A percentile compares a stretch with the other conserved stretches of the same genome.
Evolutionary conservation across 2,888 invertebrate genomes (phyloP).

Genomic region (Ametastegia equiseti): DNA sequence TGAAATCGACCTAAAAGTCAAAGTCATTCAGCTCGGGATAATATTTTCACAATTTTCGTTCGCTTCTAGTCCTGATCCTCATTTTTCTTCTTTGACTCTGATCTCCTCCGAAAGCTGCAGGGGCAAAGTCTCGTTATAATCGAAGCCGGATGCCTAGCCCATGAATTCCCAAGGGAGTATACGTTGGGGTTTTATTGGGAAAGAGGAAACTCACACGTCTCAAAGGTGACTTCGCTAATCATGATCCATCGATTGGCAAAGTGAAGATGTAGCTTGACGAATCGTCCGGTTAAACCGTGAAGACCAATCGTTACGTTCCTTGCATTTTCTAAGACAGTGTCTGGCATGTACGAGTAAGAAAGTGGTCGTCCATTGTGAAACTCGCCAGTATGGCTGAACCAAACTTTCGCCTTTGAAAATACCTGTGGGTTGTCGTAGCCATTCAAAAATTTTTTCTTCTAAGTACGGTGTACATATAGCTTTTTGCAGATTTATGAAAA

Average conservation of each 20-base stretch:
- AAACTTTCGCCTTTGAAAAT: slow-evolving; percentile 82
- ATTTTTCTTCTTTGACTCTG: slow-evolving; percentile 42
- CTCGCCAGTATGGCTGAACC: slow-evolving; percentile 81
- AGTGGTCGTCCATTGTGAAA: slow-evolving; percentile 79
- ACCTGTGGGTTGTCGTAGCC: slow-evolving; percentile 76
- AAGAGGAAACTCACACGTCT: slow-evolving; percentile 76
- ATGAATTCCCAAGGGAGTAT: not conserved
- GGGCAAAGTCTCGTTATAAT: slow-evolving; percentile 45
- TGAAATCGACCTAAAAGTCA: too few species aligned
- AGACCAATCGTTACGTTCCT: slow-evolving; percentile 84
- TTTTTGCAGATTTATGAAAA: not conserved
- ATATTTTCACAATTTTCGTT: slow-evolving; percentile 25
- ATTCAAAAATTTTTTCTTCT: slow-evolving; percentile 51
- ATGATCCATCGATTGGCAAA: slow-evolving; percentile 85
- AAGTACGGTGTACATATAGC: not conserved
- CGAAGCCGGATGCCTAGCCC: slow-evolving; percentile 19
- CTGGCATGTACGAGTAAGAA: slow-evolving; percentile 80
- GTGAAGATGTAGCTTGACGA: slow-evolving; percentile 81
- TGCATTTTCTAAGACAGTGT: slow-evolving; percentile 81
- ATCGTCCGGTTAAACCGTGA: slow-evolving; percentile 80
- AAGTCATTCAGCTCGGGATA: not conserved
- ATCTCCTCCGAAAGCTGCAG: slow-evolving; percentile 7
- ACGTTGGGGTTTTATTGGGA: not conserved
- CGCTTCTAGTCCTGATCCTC: not conserved
- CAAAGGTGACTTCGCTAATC: slow-evolving; percentile 84